phyloP scores from a whole-genome alignment of 2,797 vertebrate species.

The Lepus townsendii region DNA sequence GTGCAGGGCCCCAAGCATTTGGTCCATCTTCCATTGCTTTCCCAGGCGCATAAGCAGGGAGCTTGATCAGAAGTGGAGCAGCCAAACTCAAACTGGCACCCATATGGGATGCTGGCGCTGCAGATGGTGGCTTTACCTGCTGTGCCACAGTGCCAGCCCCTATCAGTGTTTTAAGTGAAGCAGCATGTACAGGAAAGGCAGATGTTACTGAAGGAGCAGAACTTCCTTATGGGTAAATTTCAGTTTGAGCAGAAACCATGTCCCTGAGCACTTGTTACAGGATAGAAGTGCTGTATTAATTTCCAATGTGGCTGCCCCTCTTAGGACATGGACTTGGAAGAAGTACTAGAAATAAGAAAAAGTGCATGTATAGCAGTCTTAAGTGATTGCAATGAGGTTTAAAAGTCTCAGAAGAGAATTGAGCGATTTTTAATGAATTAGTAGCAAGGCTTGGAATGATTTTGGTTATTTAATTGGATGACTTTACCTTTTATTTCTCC shows the following conservation, averaged over 20 bases:
- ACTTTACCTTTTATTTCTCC: not conserved
- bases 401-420: not conserved
- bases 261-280: not conserved
- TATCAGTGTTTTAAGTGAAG: not conserved
- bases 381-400: not conserved
- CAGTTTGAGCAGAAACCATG: slow-evolving; percentile 31
- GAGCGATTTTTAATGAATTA: slow-evolving; percentile 20
- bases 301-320: not conserved
- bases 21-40: no score
- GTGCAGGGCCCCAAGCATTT: no score
- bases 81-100: no score
- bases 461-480: not conserved
- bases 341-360: slow-evolving; percentile 15
- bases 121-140: no score
- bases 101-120: not conserved
- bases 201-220: not conserved
- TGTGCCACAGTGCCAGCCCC: no score
- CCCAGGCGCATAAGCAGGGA: no score
- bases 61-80: no score
- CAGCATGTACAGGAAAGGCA: not conserved
- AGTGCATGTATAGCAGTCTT: not conserved
- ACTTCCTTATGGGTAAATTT: slow-evolving; percentile 24
- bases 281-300: not conserved
- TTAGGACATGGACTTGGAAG: not conserved
- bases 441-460: not conserved